phyloP scores from a whole-genome alignment of 2,113 vertebrate species.

The Crotalus horridus region DNA sequence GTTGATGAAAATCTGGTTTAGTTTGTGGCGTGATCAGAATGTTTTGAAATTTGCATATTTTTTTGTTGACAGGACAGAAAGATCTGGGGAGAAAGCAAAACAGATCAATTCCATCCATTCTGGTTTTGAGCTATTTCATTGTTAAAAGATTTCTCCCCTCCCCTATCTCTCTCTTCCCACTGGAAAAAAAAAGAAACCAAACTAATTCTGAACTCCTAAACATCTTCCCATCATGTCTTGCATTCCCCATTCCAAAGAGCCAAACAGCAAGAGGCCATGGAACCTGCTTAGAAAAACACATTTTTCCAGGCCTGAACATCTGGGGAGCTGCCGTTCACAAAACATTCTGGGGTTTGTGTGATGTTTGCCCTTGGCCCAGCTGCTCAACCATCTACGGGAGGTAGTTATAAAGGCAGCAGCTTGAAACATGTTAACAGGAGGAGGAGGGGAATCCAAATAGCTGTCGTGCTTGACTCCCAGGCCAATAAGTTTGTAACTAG shows the following conservation, averaged over 20 bases:
- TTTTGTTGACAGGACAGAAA: neutral
- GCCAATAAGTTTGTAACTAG: slow-evolving; percentile 66
- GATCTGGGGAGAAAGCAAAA: neutral
- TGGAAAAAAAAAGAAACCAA: neutral
- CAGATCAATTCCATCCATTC: neutral
- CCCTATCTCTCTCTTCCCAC: neutral
- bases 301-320: slow-evolving; percentile 66
- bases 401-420: slow-evolving; percentile 69
- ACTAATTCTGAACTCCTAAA: slow-evolving; percentile 39
- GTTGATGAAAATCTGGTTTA: neutral
- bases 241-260: slow-evolving; percentile 55
- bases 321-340: slow-evolving; percentile 68
- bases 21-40: neutral
- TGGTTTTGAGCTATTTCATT: neutral
- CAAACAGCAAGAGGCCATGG: slow-evolving; percentile 61
- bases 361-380: slow-evolving; percentile 67
- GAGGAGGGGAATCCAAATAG: slow-evolving; percentile 62
- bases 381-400: slow-evolving; percentile 67
- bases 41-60: neutral
- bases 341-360: slow-evolving; percentile 66
- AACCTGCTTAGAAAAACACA: slow-evolving; percentile 70
- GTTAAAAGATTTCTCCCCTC: neutral
- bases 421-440: slow-evolving; percentile 68
- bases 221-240: slow-evolving; percentile 33
- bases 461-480: slow-evolving; percentile 54